These are phyloP conservation scores for Myodes glareolus DNA, from an alignment of 2,113 vertebrate genomes.

Conservation along the genomic window DNA sequence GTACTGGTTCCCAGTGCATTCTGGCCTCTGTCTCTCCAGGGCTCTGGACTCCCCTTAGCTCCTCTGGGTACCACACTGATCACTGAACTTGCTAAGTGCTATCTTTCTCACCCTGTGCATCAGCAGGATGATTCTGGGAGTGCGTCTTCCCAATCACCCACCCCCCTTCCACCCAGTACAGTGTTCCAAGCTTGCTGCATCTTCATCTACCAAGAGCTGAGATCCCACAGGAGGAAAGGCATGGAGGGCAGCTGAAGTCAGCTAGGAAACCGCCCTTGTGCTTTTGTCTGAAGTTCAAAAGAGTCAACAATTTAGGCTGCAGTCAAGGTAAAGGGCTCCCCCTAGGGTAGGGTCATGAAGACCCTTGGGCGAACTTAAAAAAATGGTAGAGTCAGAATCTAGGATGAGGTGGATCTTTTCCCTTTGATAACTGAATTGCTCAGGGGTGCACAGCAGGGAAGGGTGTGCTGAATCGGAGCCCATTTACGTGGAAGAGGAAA, in stretches of 20 bases:
- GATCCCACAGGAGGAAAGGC: no score
- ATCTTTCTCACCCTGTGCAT: background rate
- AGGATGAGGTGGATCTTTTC: no score
- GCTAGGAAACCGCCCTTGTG: rapidly evolving
- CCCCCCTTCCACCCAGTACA: no score
- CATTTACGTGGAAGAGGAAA: no score
- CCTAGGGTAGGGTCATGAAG: no score
- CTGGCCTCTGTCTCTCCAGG: background rate
- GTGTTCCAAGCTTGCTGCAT: background rate
- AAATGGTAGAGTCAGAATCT: no score
- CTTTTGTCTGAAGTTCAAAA: background rate
- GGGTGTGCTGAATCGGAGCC: no score
- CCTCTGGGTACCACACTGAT: background rate
- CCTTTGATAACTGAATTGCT: no score
- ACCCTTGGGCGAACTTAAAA: no score
- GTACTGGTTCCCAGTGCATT: background rate
- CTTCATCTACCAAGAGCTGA: background rate
- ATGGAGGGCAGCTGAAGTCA: background rate
- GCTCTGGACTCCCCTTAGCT: background rate
- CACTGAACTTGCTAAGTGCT: background rate
- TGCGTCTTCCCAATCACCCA: rapidly evolving
- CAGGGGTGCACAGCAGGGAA: no score
- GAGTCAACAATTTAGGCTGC: no score
- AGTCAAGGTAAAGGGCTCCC: no score
- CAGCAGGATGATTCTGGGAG: background rate